phyloP scores from a whole-genome alignment of 1,140 invertebrate species.

The Cylas formicarius region DNA sequence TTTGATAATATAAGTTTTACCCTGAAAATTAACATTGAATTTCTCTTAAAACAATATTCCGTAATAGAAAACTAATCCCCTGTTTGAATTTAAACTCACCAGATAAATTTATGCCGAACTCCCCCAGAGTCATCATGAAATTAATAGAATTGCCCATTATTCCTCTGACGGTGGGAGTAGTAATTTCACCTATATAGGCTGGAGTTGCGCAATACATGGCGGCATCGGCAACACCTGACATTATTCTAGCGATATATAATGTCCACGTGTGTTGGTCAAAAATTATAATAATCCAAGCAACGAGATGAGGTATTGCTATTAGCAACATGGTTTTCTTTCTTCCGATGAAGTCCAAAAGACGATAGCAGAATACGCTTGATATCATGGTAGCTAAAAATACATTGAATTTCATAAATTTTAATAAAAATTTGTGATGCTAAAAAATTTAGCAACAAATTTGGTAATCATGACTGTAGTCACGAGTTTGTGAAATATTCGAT shows the following conservation, averaged over 20 bases:
- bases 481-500: too few species aligned
- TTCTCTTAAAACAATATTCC: too few species aligned
- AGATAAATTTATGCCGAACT: too few species aligned
- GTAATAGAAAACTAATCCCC: too few species aligned
- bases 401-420: too few species aligned
- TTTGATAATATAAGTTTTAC: too few species aligned
- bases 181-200: constrained; percentile 30
- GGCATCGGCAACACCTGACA: constrained; percentile 27
- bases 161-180: constrained; percentile 28
- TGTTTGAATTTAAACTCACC: too few species aligned
- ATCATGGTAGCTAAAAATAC: constrained; percentile 11
- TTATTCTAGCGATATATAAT: constrained; percentile 40
- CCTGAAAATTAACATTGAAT: too few species aligned
- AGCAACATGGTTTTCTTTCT: constrained; percentile 15
- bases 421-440: too few species aligned
- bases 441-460: too few species aligned
- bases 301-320: constrained; percentile 11
- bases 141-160: constrained; percentile 36
- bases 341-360: constrained; percentile 26
- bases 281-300: constrained; percentile 12
- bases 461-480: too few species aligned
- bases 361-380: constrained; percentile 6
- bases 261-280: constrained; percentile 13
- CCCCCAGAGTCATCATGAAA: too few species aligned
- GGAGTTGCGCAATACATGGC: constrained; percentile 23